Evolutionary conservation across 2,888 invertebrate species (phyloP).

Genomic region (Ernsta delagoae): DNA sequence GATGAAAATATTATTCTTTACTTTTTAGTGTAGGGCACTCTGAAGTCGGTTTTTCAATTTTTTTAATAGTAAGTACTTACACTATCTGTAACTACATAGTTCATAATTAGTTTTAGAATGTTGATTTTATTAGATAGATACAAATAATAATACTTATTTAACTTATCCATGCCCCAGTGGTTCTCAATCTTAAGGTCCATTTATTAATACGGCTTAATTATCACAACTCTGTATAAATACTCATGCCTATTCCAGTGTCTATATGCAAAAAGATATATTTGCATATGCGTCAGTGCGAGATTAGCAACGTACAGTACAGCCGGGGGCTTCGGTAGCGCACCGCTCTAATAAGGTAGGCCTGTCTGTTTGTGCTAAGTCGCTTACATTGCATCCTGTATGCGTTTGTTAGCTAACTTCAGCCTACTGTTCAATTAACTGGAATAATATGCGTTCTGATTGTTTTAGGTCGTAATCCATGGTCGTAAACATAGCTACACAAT

Average conservation of each 20-base stretch:
- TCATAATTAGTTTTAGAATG: no score
- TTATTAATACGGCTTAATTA: no score
- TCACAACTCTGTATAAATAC: no score
- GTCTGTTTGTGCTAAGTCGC: slow-evolving; percentile 39
- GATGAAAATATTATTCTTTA: no score
- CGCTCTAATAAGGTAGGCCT: slow-evolving; percentile 39
- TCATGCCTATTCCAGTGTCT: slow-evolving; percentile 31
- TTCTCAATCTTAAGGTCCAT: no score
- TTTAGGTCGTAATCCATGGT: not conserved
- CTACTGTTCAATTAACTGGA: slow-evolving; percentile 7
- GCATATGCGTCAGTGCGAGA: slow-evolving; percentile 57
- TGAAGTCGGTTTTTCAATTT: no score
- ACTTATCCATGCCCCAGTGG: no score
- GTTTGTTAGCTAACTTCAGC: not conserved
- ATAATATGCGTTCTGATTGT: slow-evolving; percentile 1
- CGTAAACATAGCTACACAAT: not conserved
- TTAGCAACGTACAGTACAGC: slow-evolving; percentile 57
- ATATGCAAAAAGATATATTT: slow-evolving; percentile 49
- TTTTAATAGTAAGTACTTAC: no score
- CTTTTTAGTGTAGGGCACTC: no score
- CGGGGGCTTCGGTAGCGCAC: slow-evolving; percentile 49
- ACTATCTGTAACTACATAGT: no score
- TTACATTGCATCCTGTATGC: slow-evolving; percentile 5
- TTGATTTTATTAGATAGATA: no score
- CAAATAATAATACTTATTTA: no score